These are phyloP conservation scores for Eupithecia vulgata DNA, from an alignment of 2,888 invertebrate species.

Conservation along the genomic window DNA sequence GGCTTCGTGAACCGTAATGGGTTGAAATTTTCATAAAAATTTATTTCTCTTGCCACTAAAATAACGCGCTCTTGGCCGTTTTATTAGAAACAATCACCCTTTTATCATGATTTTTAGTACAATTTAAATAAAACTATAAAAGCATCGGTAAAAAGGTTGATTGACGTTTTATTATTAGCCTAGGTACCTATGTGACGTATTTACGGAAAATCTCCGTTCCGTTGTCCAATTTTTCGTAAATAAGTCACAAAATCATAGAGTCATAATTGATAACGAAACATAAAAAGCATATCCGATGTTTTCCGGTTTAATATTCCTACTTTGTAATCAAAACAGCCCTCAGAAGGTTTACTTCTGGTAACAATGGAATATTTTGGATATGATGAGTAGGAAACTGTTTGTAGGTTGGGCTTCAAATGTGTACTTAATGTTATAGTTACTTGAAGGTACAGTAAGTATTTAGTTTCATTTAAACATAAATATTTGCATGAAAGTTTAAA, in stretches of 20 bases:
- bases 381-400: slow-evolving; percentile 22
- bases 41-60: not conserved
- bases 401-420: no score
- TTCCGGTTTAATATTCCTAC: slow-evolving; percentile 17
- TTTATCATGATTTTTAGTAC: not conserved
- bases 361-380: slow-evolving; percentile 15
- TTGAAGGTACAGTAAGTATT: no score
- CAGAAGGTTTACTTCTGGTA: slow-evolving; percentile 17
- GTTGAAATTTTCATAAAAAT: not conserved
- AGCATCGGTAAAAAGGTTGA: no score
- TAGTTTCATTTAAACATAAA: no score
- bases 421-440: no score
- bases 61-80: not conserved
- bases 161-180: no score
- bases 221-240: no score
- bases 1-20: not conserved
- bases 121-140: no score
- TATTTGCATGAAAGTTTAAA: no score
- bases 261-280: slow-evolving; percentile 23
- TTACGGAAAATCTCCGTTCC: no score
- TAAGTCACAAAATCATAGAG: slow-evolving; percentile 3
- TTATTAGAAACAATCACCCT: not conserved
- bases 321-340: slow-evolving; percentile 23
- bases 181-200: no score
- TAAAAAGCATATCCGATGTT: slow-evolving; percentile 21